Evolutionary conservation across 2,113 vertebrate genomes (phyloP), one percentile per base, ranked within the genome.

Genomic region (Apteryx mantelli): DNA sequence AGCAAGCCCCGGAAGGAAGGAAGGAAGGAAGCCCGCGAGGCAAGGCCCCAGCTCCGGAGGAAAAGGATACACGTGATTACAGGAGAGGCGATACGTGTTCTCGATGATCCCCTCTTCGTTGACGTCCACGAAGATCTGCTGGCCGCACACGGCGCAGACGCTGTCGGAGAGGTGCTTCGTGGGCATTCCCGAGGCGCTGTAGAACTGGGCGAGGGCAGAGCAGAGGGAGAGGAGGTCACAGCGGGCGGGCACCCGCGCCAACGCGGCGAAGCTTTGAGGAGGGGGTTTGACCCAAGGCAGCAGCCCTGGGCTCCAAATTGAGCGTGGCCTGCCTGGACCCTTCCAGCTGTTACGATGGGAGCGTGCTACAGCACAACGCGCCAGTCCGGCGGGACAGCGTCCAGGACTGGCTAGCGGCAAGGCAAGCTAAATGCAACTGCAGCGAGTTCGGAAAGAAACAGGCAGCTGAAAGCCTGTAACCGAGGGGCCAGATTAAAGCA

Each of bases 31-130:
- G 66, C 58, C 11, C 2, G n/a, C 20, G 11, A 69, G 52, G 44
- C 13, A 13, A 50, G 25, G 36, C 16, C 18, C 24, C 34, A 56
- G 52, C 36, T 20, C 30, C 7, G 28, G 56, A 88, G 75, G 5
- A 34, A n/a, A 95, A 99, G 99, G 99, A 99, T 99, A 99, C 99
- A 99, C 99, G 25, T 99, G 99, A 96, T 99, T 99, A 98, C 99
- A 99, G 97, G 99, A 99, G 36, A 99, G 98, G 71, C 99, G 98
- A 95, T 99, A 99, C 0, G 99, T 99, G 98, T 99, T 99, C 98
- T 99, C 99, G 4, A 99, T 99, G 92, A 99, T 99, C 26, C 99
- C 99, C 44, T 99, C 99, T 92, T 99, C 99, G 5, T 98, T 99
- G 96, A 99, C 99, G 7, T 99, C 99, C 55, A 99, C 99, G 3